A percentile compares a stretch with the other conserved stretches of the same genome.
Conservation (phyloP, 2,888 invertebrate genomes). For the Polyploca ridens region DNA sequence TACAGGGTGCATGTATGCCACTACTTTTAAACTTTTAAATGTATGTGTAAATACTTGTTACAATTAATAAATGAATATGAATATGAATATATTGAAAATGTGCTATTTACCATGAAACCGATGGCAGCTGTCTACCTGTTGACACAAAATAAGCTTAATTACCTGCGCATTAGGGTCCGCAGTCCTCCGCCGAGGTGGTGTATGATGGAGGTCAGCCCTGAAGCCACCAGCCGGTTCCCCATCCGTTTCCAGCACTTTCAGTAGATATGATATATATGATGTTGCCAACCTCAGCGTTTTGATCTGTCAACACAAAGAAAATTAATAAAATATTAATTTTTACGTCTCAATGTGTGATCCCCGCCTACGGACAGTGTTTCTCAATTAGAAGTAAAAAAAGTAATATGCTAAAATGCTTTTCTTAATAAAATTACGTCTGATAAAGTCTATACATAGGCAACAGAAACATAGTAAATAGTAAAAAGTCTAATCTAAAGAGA, state of each 20-base stretch:
- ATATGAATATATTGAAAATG: no score
- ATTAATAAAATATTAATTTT: conserved; percentile 39
- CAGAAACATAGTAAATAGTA: no score
- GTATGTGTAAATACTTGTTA: no score
- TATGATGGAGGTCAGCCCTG: conserved; percentile 90
- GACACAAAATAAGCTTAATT: conserved; percentile 13
- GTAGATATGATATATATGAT: conserved; percentile 96
- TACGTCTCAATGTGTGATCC: conserved; percentile 21
- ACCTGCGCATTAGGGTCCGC: conserved; percentile 58
- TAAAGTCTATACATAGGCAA: no score
- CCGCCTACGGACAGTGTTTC: conserved; percentile 18
- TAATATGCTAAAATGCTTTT: no score
- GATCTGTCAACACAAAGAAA: conserved; percentile 86
- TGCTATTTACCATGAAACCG: no score
- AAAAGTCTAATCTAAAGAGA: no score
- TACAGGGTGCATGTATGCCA: no score
- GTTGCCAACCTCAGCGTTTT: conserved; percentile 97
- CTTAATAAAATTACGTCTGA: no score
- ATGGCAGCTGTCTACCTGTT: no score
- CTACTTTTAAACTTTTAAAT: no score
- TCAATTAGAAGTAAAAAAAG: conserved; percentile 7
- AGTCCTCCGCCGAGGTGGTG: conserved; percentile 74
- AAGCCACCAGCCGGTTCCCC: conserved; percentile 93
- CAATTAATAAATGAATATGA: no score
- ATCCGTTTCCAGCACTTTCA: conserved; percentile 94